phyloP scores from a whole-genome alignment of 2,888 invertebrate species.

The Cosmia trapezina region DNA sequence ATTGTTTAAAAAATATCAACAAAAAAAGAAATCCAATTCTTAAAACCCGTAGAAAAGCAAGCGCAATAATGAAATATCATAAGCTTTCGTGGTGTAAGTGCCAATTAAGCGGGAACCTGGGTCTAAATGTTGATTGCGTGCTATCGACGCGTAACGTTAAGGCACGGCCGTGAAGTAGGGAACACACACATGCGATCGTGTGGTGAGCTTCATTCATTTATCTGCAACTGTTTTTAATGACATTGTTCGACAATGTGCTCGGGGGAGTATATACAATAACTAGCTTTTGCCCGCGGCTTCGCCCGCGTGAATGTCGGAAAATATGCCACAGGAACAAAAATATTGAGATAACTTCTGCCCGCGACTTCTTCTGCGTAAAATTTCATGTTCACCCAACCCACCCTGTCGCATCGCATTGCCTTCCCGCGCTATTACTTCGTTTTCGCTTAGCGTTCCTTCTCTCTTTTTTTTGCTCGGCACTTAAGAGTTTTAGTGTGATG shows the following conservation, averaged over 20 bases:
- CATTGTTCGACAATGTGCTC: not conserved
- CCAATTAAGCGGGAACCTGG: slow-evolving; percentile 61
- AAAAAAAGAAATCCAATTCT: slow-evolving; percentile 38
- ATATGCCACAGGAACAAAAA: too few relatives aligned
- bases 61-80: slow-evolving; percentile 62
- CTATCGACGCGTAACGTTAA: slow-evolving; percentile 51
- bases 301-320: too few relatives aligned
- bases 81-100: slow-evolving; percentile 58
- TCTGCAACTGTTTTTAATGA: slow-evolving; percentile 23
- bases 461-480: too few relatives aligned
- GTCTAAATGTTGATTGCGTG: slow-evolving; percentile 68
- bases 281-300: too few relatives aligned
- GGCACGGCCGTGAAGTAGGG: slow-evolving; percentile 25
- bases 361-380: too few relatives aligned
- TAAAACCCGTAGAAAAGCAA: slow-evolving; percentile 41
- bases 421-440: too few relatives aligned
- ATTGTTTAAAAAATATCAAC: not conserved
- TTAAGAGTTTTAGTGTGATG: too few relatives aligned
- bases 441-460: too few relatives aligned
- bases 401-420: too few relatives aligned
- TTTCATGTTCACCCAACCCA: too few relatives aligned
- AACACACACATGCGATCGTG: slow-evolving; percentile 45
- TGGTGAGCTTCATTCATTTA: slow-evolving; percentile 49
- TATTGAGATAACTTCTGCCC: too few relatives aligned
- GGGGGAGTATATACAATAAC: too few relatives aligned